These are phyloP conservation scores for Styela clava DNA, from an alignment of 23 tunicate genomes.

Conservation along the genomic window DNA sequence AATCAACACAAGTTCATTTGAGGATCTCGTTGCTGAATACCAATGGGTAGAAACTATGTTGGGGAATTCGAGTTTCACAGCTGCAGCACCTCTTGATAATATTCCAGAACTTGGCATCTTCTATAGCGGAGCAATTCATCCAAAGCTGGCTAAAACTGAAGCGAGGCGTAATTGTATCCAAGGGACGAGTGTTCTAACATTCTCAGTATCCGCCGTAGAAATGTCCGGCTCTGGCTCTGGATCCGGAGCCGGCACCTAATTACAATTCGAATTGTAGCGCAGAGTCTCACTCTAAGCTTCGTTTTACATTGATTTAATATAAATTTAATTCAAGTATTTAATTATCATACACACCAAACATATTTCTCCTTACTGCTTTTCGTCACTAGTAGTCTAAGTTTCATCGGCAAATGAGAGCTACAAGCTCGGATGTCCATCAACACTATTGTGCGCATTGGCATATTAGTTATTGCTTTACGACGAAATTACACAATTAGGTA, in stretches of 20 bases:
- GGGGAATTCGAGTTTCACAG: background rate
- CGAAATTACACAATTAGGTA: too few species aligned
- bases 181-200: background rate
- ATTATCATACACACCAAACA: too few species aligned
- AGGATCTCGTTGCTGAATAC: background rate
- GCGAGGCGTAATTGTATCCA: background rate
- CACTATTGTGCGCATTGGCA: too few species aligned
- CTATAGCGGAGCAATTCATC: background rate
- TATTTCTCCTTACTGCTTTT: too few species aligned
- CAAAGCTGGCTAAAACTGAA: background rate
- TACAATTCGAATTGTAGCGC: too few species aligned
- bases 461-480: too few species aligned
- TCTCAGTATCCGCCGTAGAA: background rate
- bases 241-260: background rate
- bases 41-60: background rate
- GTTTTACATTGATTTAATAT: too few species aligned
- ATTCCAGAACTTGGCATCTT: background rate
- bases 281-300: too few species aligned
- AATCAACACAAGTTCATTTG: background rate
- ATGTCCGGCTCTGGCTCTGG: background rate
- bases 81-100: background rate
- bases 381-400: too few species aligned
- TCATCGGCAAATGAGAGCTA: too few species aligned
- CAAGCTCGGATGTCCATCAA: too few species aligned
- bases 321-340: too few species aligned